phyloP scores from a whole-genome alignment of 2,797 vertebrate genomes.

The Centroberyx gerrardi region DNA sequence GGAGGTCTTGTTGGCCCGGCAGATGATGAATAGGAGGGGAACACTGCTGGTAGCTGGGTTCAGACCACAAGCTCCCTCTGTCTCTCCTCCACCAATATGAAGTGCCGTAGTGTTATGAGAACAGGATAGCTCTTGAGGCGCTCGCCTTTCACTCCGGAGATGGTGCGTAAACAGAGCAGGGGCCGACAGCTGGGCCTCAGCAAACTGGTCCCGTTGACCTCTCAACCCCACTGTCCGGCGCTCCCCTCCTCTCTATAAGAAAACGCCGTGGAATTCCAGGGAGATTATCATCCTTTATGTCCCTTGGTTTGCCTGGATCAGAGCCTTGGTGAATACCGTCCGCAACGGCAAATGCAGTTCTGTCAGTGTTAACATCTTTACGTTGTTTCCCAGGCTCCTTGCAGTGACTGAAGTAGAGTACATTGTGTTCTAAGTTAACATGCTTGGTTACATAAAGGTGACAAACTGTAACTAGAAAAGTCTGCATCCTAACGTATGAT shows the following conservation, averaged over 20 bases:
- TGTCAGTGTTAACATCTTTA: neutral
- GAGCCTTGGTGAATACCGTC: conserved; percentile 21
- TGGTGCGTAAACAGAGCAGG: conserved; percentile 84
- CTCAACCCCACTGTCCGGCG: conserved; percentile 85
- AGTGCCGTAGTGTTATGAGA: conserved; percentile 79
- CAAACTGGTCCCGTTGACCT: conserved; percentile 87
- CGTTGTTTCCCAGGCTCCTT: conserved; percentile 59
- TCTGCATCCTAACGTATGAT: conserved; percentile 16
- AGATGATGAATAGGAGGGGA: conserved; percentile 71
- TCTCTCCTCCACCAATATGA: conserved; percentile 71
- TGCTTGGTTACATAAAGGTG: conserved; percentile 12
- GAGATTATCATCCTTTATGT: conserved; percentile 86
- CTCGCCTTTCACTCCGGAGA: conserved; percentile 83
- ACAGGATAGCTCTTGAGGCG: conserved; percentile 82
- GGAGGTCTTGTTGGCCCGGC: conserved; percentile 60
- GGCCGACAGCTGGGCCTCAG: conserved; percentile 86
- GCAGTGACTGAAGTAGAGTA: neutral
- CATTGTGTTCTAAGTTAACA: conserved; percentile 25
- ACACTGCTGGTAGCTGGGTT: conserved; percentile 45
- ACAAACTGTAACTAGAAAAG: conserved; percentile 25
- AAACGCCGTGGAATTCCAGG: conserved; percentile 82
- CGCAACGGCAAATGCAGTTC: neutral
- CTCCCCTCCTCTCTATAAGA: conserved; percentile 75
- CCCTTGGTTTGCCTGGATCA: conserved; percentile 58
- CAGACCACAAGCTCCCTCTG: conserved; percentile 67